Evolutionary conservation across 2,797 vertebrate genomes (phyloP).

Genomic region (Poeciliopsis paucimaculata): DNA sequence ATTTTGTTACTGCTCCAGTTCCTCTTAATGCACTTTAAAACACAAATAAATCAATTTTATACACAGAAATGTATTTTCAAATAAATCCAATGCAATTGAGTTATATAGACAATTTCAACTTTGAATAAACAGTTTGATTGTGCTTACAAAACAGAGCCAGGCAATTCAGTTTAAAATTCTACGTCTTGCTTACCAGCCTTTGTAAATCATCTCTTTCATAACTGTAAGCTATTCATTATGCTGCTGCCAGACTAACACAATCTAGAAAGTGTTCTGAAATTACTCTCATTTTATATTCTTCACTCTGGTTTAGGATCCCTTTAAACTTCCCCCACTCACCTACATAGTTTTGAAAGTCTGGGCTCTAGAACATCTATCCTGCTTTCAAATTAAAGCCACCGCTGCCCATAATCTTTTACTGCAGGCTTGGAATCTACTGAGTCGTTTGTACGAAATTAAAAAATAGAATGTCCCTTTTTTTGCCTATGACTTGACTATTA

Average conservation of each 20-base stretch:
- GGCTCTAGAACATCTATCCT: neutral
- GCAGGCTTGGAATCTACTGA: neutral
- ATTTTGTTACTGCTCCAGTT: neutral
- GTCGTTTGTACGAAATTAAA: neutral
- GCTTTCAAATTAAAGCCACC: neutral
- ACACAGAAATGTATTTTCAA: neutral
- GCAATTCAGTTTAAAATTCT: neutral
- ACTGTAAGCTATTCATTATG: neutral
- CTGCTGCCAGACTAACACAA: neutral
- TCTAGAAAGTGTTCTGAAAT: neutral
- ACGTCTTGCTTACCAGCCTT: neutral
- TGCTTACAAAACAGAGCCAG: neutral
- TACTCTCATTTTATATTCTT: neutral
- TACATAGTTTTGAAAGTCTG: neutral
- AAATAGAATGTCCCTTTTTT: neutral
- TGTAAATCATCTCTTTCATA: neutral
- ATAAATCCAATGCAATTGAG: neutral
- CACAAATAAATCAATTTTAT: neutral
- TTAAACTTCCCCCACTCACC: neutral
- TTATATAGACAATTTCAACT: neutral
- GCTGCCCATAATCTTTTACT: neutral
- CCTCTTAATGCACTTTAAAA: neutral
- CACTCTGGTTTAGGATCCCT: neutral
- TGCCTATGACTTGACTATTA: neutral
- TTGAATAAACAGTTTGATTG: neutral